Evolutionary conservation across 2,888 invertebrate species (phyloP).

Genomic region (Schrankia costaestrigalis): DNA sequence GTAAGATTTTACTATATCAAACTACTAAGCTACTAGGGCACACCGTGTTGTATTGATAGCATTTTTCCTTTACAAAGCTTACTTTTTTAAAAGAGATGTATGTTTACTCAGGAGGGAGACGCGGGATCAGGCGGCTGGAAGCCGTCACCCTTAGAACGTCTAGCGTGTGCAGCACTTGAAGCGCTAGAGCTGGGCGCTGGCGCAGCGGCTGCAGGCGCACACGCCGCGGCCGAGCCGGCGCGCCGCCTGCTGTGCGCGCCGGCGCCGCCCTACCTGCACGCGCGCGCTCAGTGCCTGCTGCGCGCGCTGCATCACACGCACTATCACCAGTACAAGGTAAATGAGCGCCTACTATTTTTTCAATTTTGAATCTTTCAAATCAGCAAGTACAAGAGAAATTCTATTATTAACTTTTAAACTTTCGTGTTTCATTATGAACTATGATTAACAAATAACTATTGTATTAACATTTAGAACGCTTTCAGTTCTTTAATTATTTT

Average conservation of each 20-base stretch:
- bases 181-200: constrained; percentile 66
- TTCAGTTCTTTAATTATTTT: too few species aligned
- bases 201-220: constrained; percentile 40
- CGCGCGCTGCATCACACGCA: constrained; percentile 87
- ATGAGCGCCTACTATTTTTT: background rate
- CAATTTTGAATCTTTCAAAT: background rate
- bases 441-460: too few species aligned
- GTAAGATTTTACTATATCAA: constrained; percentile 30
- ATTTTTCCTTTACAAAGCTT: too few species aligned
- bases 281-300: constrained; percentile 88
- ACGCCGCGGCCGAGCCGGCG: constrained; percentile 53
- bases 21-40: background rate
- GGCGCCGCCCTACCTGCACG: constrained; percentile 63
- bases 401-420: background rate
- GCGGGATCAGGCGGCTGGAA: constrained; percentile 54
- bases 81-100: constrained; percentile 4
- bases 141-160: constrained; percentile 66
- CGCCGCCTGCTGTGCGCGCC: constrained; percentile 69
- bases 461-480: too few species aligned
- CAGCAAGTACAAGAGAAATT: background rate
- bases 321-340: constrained; percentile 93
- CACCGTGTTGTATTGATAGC: background rate
- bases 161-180: constrained; percentile 71
- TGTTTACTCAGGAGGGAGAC: constrained; percentile 51
- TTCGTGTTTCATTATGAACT: too few species aligned